These are phyloP conservation scores for Psettodes erumei DNA, from an alignment of 2,113 vertebrate genomes.

Conservation along the genomic window DNA sequence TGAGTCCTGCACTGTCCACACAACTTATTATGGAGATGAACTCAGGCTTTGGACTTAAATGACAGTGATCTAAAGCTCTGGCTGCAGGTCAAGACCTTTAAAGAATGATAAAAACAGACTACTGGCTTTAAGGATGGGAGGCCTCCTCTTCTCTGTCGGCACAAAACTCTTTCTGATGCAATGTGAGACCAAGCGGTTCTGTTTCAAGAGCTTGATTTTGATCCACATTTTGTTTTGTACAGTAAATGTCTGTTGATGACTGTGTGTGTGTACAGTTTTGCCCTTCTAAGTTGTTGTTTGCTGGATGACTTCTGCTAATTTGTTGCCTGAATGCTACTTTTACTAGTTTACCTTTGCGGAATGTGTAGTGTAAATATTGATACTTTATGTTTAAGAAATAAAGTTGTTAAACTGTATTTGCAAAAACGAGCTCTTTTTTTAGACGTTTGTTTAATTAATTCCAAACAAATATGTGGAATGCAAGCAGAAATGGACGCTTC, in stretches of 20 bases:
- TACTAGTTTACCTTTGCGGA: constrained; percentile 33
- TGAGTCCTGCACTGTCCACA: constrained; percentile 60
- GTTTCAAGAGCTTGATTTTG: constrained; percentile 92
- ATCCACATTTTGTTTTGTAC: constrained; percentile 63
- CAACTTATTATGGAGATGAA: constrained; percentile 37
- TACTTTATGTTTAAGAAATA: constrained; percentile 72
- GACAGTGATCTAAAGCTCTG: constrained; percentile 41
- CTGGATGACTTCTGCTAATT: constrained; percentile 59
- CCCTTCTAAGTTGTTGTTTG: constrained; percentile 44
- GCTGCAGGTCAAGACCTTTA: constrained; percentile 26
- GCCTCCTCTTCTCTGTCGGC: constrained; percentile 33
- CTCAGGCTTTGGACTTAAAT: constrained; percentile 61
- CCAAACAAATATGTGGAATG: background rate
- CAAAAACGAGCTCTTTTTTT: constrained; percentile 16
- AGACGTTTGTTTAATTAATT: background rate
- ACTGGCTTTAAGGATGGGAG: constrained; percentile 64
- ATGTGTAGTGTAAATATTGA: constrained; percentile 69
- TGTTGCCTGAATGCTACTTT: constrained; percentile 47
- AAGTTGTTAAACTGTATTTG: constrained; percentile 77
- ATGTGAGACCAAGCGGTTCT: constrained; percentile 85
- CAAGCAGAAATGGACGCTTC: constrained; percentile 7
- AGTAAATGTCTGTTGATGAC: constrained; percentile 50
- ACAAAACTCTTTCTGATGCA: constrained; percentile 58
- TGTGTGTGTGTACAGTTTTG: constrained; percentile 58
- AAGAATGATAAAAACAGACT: constrained; percentile 42